Conservation (phyloP, 2,113 vertebrate species). For the Anser brachyrhynchus region DNA sequence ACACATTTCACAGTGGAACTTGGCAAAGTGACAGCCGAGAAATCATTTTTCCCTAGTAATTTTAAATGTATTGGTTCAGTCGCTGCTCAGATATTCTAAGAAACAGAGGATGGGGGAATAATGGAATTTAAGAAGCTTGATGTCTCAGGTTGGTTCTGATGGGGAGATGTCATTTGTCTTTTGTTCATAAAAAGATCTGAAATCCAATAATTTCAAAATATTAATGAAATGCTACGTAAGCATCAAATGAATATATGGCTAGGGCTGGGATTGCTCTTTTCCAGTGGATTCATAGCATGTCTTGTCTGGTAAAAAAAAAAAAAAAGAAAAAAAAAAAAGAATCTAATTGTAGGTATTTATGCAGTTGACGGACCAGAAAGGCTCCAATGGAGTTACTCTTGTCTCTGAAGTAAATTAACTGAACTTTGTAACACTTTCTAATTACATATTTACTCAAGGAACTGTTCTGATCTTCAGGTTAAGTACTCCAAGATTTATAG, state of each 20-base stretch:
- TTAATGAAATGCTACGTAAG: not conserved
- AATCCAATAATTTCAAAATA: conserved; percentile 26
- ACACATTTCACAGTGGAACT: not conserved
- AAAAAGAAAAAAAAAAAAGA: not conserved
- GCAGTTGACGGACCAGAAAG: not conserved
- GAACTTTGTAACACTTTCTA: not conserved
- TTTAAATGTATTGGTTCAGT: conserved; percentile 2
- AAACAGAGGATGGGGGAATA: not conserved
- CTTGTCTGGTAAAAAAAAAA: not conserved
- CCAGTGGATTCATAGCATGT: not conserved
- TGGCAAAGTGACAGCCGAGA: conserved; percentile 4
- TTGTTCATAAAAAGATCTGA: not conserved
- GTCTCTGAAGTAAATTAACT: not conserved
- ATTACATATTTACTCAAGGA: not conserved
- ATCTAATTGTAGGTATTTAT: not conserved
- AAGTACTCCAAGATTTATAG: not conserved
- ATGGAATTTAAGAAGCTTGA: not conserved
- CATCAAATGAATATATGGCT: not conserved
- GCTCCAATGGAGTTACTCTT: not conserved
- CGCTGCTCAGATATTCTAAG: conserved; percentile 10
- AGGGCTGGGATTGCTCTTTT: not conserved
- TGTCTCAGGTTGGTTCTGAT: not conserved
- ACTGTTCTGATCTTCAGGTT: not conserved
- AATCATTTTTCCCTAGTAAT: conserved; percentile 23
- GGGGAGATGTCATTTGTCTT: conserved; percentile 29